A percentile compares a stretch with the other conserved stretches of the same genome.
phyloP scores from a whole-genome alignment of 2,113 vertebrate species.

The Struthio camelus region DNA sequence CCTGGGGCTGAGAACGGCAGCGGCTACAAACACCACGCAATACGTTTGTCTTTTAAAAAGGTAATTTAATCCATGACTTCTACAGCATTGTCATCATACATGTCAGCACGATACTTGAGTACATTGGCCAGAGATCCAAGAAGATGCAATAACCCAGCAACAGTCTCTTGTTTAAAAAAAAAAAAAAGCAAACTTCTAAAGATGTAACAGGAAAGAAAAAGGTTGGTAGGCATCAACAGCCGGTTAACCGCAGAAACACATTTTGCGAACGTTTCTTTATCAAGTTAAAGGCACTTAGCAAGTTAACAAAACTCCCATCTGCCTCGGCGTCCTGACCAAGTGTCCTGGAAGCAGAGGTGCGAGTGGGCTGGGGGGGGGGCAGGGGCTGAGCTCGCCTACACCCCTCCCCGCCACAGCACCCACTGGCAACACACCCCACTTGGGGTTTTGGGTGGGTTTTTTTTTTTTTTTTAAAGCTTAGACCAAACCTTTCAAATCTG shows the following conservation, averaged over 20 bases:
- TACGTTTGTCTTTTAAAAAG: background rate
- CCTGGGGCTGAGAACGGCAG: no score
- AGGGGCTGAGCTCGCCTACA: background rate
- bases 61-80: slow-evolving; percentile 22
- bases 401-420: no score
- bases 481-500: background rate
- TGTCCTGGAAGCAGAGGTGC: background rate
- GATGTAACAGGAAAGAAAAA: background rate
- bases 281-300: slow-evolving; percentile 24
- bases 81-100: background rate
- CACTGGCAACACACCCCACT: background rate
- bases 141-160: background rate
- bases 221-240: background rate
- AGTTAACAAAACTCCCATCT: background rate
- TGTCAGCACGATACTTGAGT: background rate
- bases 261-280: background rate
- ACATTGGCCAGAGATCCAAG: background rate
- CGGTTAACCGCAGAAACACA: background rate
- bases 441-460: background rate
- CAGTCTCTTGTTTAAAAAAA: background rate
- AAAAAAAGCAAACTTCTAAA: background rate
- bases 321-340: background rate
- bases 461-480: background rate
- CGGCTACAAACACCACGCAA: background rate
- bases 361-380: no score